Base-by-base conservation (phyloP, 2,888 invertebrate genomes). In the Apodemia zela region DNA sequence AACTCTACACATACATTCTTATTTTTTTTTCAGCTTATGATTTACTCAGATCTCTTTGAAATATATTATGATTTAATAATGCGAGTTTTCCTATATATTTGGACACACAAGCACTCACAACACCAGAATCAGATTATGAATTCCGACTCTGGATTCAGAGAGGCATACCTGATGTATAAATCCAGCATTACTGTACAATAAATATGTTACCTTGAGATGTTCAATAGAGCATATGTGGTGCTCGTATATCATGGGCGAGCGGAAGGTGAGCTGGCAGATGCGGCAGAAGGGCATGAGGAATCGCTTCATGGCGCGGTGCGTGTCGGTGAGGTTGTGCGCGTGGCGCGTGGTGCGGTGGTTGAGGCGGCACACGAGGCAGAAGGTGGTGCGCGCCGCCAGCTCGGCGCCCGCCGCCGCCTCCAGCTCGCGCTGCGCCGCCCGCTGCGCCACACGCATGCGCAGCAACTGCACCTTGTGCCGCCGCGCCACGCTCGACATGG, bases 161-260 rank as follows among this genome's bases (percentile, higher is more conserved):
- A 29, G 4, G 29, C 4, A 29, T 29, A 6, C 0, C 25, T 2
- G 29, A 29, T 29, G 4, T 29, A 29, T 6, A 6, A 29, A 6
- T 29, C 5, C 6, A 3, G 29, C n/a, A n/a, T n/a, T n/a, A n/a
- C n/a, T n/a, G 29, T 33, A 33, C 33, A 42, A 10, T 33, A 45
- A n/a, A 54, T 49, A 15, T 84, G 18, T 7, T 61, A 96, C 96
- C 94, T 95, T 95, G 35, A 97, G 94, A 75, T 97, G 97, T 66
- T 96, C 96, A 70, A 97, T 85, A 0, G 96, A 95, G 78, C 96
- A 96, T 69, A 96, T 94, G 83, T 97, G 97, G 68, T 95, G 95
- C 79, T 97, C 97, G 80, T 95, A 97, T 17, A 95, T 92, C 96
- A 97, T 97, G 15, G 97, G 96, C 69, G 96, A 96, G 73, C 96